Conservation (phyloP, 1,140 invertebrate species). For the Ips nitidus region DNA sequence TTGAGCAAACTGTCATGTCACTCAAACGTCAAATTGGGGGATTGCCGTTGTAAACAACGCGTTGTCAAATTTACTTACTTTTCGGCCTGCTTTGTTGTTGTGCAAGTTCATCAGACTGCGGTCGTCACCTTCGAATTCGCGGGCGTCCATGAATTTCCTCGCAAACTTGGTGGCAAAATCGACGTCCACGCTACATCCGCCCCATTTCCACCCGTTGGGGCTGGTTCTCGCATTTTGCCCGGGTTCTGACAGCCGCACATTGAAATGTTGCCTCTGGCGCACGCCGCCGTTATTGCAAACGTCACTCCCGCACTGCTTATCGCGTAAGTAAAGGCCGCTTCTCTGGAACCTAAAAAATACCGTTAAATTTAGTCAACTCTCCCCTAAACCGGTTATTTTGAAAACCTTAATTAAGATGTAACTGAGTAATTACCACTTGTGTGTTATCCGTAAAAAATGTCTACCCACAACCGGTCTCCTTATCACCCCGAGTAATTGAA, state of each 20-base stretch:
- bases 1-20: too few species aligned
- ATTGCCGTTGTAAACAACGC: too few species aligned
- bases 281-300: conserved; percentile 86
- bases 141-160: conserved; percentile 79
- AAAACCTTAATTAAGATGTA: conserved; percentile 12
- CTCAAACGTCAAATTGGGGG: too few species aligned
- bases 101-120: conserved; percentile 94
- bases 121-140: conserved; percentile 80
- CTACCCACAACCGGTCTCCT: conserved; percentile 23
- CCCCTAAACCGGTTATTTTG: background rate
- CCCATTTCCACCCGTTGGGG: conserved; percentile 74
- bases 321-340: conserved; percentile 91
- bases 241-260: conserved; percentile 80
- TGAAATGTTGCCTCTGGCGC: conserved; percentile 84
- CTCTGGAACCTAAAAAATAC: conserved; percentile 73
- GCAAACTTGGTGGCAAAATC: conserved; percentile 77
- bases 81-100: conserved; percentile 92
- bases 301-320: conserved; percentile 88
- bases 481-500: conserved; percentile 34
- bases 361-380: background rate
- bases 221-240: conserved; percentile 44
- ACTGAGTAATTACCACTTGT: conserved; percentile 12
- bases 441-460: conserved; percentile 15
- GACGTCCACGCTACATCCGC: conserved; percentile 83
- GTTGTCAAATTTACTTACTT: conserved; percentile 61